These are phyloP conservation scores for Scomber japonicus DNA, from an alignment of 2,113 vertebrate genomes.

Conservation along the genomic window DNA sequence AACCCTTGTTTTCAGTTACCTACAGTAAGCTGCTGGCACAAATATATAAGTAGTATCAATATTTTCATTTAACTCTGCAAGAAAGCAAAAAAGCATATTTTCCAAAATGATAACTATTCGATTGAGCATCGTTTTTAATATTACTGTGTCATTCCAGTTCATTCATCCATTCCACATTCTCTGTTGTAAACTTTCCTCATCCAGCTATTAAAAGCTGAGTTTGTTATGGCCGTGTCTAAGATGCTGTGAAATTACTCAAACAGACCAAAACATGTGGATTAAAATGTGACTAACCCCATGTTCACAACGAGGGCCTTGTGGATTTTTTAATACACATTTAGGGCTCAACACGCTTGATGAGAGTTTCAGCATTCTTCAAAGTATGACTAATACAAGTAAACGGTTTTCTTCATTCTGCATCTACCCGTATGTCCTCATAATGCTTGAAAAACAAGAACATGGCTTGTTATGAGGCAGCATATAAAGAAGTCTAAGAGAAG, in stretches of 20 bases:
- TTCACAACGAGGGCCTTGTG: conserved; percentile 16
- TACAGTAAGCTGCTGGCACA: too few species aligned
- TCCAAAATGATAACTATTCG: too few species aligned
- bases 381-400: conserved; percentile 32
- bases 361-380: conserved; percentile 28
- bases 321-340: conserved; percentile 10
- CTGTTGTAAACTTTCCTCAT: not conserved
- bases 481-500: conserved; percentile 80
- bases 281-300: not conserved
- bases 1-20: too few species aligned
- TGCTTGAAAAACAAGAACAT: conserved; percentile 74
- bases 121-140: too few species aligned
- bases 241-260: conserved; percentile 11
- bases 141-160: too few species aligned
- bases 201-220: conserved; percentile 9
- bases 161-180: not conserved
- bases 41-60: too few species aligned
- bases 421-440: conserved; percentile 28
- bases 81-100: too few species aligned
- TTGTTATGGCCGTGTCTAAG: conserved; percentile 19
- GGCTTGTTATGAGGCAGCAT: conserved; percentile 54
- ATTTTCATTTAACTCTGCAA: too few species aligned
- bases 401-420: conserved; percentile 48
- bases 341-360: not conserved
- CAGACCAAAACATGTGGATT: conserved; percentile 19